Percentiles rank a stretch among this genome's conserved stretches.
Conservation (phyloP, 1,140 invertebrate species). For the Drosophila persimilis region DNA sequence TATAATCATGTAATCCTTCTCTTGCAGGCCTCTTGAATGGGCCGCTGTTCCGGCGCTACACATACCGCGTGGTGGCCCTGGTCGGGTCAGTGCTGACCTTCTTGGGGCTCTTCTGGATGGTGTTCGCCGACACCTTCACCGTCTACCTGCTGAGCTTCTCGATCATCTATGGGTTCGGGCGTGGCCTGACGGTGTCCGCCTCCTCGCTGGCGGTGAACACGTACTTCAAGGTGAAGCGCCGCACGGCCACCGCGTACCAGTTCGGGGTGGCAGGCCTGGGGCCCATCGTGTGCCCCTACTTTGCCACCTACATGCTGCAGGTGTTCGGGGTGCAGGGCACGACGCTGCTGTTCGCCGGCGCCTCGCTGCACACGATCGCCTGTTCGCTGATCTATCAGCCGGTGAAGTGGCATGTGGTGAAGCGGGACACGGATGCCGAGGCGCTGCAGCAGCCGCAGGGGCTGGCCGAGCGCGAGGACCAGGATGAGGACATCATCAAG, state of each 20-base stretch:
- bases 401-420: slow-evolving; percentile 86
- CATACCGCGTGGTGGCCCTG: slow-evolving; percentile 86
- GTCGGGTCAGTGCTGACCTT: slow-evolving; percentile 85
- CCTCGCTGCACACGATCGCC: slow-evolving; percentile 85
- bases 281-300: slow-evolving; percentile 85
- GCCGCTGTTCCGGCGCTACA: slow-evolving; percentile 86
- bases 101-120: slow-evolving; percentile 85
- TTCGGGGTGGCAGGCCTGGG: slow-evolving; percentile 86
- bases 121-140: slow-evolving; percentile 85
- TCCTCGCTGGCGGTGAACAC: slow-evolving; percentile 86
- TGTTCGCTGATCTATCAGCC: slow-evolving; percentile 86
- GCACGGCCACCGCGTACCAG: slow-evolving; percentile 85
- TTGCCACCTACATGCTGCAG: slow-evolving; percentile 84
- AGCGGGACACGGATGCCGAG: slow-evolving; percentile 70
- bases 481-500: slow-evolving; percentile 62
- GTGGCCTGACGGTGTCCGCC: slow-evolving; percentile 86
- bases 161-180: slow-evolving; percentile 85
- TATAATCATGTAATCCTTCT: too few relatives aligned
- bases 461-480: slow-evolving; percentile 45
- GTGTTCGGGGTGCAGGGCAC: slow-evolving; percentile 85
- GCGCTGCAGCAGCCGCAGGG: slow-evolving; percentile 45
- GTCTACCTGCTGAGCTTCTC: slow-evolving; percentile 86
- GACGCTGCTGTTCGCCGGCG: slow-evolving; percentile 85
- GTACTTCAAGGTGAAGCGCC: slow-evolving; percentile 85
- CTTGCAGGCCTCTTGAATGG: slow-evolving; percentile 86